Percentiles rank a stretch among this genome's conserved stretches.
Evolutionary conservation across 2,888 invertebrate genomes (phyloP).

Genomic region (Antheraea yamamai): DNA sequence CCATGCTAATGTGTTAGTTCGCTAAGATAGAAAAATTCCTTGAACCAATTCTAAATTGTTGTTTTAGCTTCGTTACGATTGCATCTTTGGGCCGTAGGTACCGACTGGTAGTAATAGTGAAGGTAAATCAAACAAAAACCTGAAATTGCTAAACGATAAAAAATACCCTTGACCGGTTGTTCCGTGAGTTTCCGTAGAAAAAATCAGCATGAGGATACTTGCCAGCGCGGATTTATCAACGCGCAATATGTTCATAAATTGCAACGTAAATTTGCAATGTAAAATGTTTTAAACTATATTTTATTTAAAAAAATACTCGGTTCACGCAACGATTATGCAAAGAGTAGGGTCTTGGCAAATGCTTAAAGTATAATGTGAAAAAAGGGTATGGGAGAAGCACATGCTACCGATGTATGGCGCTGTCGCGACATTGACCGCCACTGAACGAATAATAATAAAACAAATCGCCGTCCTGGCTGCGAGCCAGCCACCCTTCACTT

Average conservation of each 20-base stretch:
- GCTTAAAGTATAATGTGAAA: conserved; percentile 37
- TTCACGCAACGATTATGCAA: neutral
- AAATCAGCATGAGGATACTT: conserved; percentile 1
- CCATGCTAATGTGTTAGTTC: conserved; percentile 68
- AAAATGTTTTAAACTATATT: neutral
- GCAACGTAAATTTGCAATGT: neutral
- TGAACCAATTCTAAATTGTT: conserved; percentile 68
- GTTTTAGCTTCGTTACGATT: conserved; percentile 31
- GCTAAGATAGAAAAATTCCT: conserved; percentile 68
- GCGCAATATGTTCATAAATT: conserved; percentile 9
- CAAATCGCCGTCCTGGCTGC: conserved; percentile 73
- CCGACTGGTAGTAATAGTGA: conserved; percentile 20
- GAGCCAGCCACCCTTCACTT: conserved; percentile 74
- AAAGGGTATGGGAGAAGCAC: conserved; percentile 56
- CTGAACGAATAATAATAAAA: conserved; percentile 78
- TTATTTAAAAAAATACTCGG: neutral
- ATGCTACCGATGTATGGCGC: conserved; percentile 67
- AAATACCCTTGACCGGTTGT: conserved; percentile 19
- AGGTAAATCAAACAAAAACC: conserved; percentile 18
- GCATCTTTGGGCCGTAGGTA: conserved; percentile 21
- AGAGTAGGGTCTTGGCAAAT: too few species aligned
- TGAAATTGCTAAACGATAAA: conserved; percentile 13
- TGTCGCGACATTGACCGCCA: conserved; percentile 81
- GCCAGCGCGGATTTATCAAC: conserved; percentile 3
- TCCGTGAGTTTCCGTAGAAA: conserved; percentile 6